Evolutionary conservation across 2,113 vertebrate species (phyloP), one percentile per base, ranked within the genome.

Genomic region (Calyptommatus sinebrachiatus): DNA sequence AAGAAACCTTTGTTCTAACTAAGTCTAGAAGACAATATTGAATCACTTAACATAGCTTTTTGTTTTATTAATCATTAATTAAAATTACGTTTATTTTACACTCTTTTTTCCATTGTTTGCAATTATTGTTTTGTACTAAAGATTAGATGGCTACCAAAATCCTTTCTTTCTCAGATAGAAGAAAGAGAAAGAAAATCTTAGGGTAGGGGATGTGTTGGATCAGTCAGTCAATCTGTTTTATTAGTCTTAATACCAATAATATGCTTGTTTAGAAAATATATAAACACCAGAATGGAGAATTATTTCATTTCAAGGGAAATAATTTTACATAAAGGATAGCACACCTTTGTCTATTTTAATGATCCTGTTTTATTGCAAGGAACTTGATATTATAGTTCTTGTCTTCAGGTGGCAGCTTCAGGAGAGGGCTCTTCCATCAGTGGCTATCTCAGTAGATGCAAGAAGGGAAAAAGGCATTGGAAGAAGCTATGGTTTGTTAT

Each of bases 401-500:
- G 60, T 67, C 67, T 70, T 65, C 89, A 99, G 98, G 95, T 96
- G 89, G 94, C 96, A 1, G 94, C 96, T 66, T 96, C 96, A 0
- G 96, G 94, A 76, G 97, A 99, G 76, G 97, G 96, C 62, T 96
- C 95, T 31, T 93, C 97, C 31, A 97, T 97, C 92, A 98, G 97
- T 22, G 97, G 98, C 83, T 96, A 94, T 85, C 95, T 99, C 73
- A 96, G 95, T 90, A 95, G 97, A 83, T 96, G 96, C 77, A 98
- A 98, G 93, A 96, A 95, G 86, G 97, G 96, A 94, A 99, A 96
- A 93, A 95, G 95, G 87, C 97, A 96, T 91, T 99, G 98, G 98
- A 99, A 99, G 94, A 97, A 96, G 87, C 95, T 98, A 79, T 99
- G 98, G 98, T 99, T 99, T 88, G 97, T 98, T 83, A 96, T 99